Conservation (phyloP, 2,888 invertebrate genomes). For the Dioctria linearis region DNA sequence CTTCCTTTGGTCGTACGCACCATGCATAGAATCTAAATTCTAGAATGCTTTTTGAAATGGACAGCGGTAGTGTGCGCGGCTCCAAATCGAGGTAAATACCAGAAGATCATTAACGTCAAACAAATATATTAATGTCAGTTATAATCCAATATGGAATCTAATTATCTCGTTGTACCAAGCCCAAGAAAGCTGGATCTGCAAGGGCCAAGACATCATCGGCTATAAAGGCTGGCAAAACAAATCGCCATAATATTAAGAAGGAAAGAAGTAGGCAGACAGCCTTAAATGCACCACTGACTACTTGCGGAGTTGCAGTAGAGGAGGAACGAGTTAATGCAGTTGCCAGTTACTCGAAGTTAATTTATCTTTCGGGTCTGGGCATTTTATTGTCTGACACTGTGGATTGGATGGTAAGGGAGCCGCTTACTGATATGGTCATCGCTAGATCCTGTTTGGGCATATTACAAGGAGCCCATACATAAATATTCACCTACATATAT, state of each 20-base stretch:
- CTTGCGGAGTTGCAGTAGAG: slow-evolving; percentile 7
- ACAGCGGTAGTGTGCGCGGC: slow-evolving; percentile 58
- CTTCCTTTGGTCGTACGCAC: slow-evolving; percentile 39
- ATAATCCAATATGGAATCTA: slow-evolving; percentile 63
- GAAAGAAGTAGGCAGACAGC: slow-evolving; percentile 48
- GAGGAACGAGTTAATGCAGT: slow-evolving; percentile 49
- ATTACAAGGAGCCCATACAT: neutral
- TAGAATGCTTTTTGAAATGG: slow-evolving; percentile 34
- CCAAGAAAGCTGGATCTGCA: slow-evolving; percentile 30
- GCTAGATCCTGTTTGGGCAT: slow-evolving; percentile 44
- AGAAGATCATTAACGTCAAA: slow-evolving; percentile 63
- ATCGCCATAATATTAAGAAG: slow-evolving; percentile 42
- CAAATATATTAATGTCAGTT: slow-evolving; percentile 63
- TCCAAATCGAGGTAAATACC: slow-evolving; percentile 63
- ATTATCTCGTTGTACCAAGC: slow-evolving; percentile 60
- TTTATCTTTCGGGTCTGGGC: slow-evolving; percentile 46
- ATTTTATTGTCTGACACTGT: slow-evolving; percentile 54
- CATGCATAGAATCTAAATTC: slow-evolving; percentile 26
- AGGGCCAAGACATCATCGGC: slow-evolving; percentile 37
- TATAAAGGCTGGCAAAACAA: slow-evolving; percentile 50
- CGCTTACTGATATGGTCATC: slow-evolving; percentile 48
- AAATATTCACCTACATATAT: no score
- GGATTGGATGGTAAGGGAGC: slow-evolving; percentile 32
- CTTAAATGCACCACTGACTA: slow-evolving; percentile 31
- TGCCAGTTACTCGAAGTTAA: slow-evolving; percentile 48